Percentiles rank a stretch among this genome's conserved stretches.
Evolutionary conservation across 2,888 invertebrate species (phyloP).

Genomic region (Matsumyia berberina): DNA sequence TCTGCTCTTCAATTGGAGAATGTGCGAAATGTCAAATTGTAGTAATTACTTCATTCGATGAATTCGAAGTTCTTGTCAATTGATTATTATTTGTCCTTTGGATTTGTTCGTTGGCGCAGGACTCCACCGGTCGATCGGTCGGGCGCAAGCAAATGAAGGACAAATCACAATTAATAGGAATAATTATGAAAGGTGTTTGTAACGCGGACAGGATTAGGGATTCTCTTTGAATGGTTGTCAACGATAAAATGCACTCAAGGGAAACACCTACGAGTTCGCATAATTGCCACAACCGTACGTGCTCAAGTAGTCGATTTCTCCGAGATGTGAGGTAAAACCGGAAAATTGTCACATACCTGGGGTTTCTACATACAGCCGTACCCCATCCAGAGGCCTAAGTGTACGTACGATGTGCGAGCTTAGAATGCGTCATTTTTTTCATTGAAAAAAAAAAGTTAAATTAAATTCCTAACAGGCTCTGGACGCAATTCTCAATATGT

Average conservation of each 20-base stretch:
- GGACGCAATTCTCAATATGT: too few species aligned
- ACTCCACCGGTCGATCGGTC: background rate
- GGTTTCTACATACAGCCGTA: conserved; percentile 25
- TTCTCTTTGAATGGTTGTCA: conserved; percentile 6
- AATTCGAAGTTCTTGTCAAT: conserved; percentile 44
- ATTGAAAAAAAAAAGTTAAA: background rate
- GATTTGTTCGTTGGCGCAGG: background rate
- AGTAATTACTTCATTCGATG: conserved; percentile 69
- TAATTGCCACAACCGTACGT: conserved; percentile 79
- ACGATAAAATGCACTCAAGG: conserved; percentile 44
- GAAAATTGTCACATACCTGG: conserved; percentile 68
- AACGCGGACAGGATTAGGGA: conserved; percentile 11
- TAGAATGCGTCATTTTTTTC: background rate
- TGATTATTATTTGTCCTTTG: background rate
- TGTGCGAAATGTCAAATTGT: conserved; percentile 72
- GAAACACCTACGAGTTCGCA: conserved; percentile 77
- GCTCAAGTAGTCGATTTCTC: conserved; percentile 77
- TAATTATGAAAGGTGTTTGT: conserved; percentile 25
- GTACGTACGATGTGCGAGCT: background rate
- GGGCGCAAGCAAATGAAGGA: conserved; percentile 2
- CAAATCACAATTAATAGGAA: conserved; percentile 25
- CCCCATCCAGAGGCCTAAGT: background rate
- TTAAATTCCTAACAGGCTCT: too few species aligned
- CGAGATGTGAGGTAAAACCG: conserved; percentile 63
- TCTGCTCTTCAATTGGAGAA: conserved; percentile 35